Conservation (phyloP, 2,888 invertebrate genomes). For the Sesia bembeciformis region DNA sequence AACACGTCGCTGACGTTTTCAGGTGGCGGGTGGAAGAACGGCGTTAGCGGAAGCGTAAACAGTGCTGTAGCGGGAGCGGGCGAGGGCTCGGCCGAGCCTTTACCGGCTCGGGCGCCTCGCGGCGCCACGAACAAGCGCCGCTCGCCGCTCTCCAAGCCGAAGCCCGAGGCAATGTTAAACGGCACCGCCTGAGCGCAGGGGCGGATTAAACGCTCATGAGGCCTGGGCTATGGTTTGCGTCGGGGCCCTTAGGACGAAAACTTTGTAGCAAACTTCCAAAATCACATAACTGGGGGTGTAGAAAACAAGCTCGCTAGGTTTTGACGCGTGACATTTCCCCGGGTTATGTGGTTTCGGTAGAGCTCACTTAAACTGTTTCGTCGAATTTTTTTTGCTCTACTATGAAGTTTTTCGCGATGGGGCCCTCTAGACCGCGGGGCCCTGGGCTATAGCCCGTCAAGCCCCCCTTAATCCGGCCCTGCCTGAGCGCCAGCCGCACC, state of each 20-base stretch:
- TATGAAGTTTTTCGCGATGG: too few relatives aligned
- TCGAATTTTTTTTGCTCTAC: too few relatives aligned
- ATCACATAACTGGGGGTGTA: too few relatives aligned
- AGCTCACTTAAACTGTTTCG: too few relatives aligned
- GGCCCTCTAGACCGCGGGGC: neutral
- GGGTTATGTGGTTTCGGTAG: too few relatives aligned
- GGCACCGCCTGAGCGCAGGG: slow-evolving; percentile 68
- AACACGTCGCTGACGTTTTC: slow-evolving; percentile 7
- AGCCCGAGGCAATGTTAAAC: slow-evolving; percentile 77
- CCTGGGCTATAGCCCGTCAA: neutral
- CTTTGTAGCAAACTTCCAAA: too few relatives aligned
- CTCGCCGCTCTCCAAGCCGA: slow-evolving; percentile 58
- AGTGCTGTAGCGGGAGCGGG: slow-evolving; percentile 5
- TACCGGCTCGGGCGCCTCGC: slow-evolving; percentile 16
- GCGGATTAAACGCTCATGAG: slow-evolving; percentile 1
- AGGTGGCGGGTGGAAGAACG: slow-evolving; percentile 68
- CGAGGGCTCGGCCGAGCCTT: slow-evolving; percentile 27
- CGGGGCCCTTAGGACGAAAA: too few relatives aligned
- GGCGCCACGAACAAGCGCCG: slow-evolving; percentile 15
- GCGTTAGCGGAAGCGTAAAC: slow-evolving; percentile 38
- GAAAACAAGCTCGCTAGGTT: too few relatives aligned
- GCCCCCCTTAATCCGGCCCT: neutral
- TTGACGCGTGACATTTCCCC: too few relatives aligned
- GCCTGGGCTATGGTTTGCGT: too few relatives aligned
- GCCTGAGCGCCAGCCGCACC: neutral